phyloP scores from a whole-genome alignment of 2,888 invertebrate genomes.

The Hemithea aestivaria region DNA sequence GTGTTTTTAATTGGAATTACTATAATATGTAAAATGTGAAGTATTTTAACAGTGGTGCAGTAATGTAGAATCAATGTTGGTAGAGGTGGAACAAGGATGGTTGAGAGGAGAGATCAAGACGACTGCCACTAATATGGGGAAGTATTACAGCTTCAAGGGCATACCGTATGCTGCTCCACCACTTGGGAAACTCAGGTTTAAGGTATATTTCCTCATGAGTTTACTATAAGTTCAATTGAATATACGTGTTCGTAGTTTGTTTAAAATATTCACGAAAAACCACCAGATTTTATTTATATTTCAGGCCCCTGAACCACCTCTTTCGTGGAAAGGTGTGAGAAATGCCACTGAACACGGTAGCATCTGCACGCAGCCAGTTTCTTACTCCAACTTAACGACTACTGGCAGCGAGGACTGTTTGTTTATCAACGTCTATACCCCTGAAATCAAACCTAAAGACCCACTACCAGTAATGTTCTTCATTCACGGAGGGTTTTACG shows the following conservation, averaged over 20 bases:
- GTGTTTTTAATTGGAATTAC: no score
- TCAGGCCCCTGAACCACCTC: slow-evolving; percentile 44
- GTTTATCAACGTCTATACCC: slow-evolving; percentile 47
- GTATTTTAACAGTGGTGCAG: not conserved
- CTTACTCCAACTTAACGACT: slow-evolving; percentile 6
- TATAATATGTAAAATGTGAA: no score
- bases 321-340: slow-evolving; percentile 47
- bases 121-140: slow-evolving; percentile 26
- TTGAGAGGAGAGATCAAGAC: slow-evolving; percentile 36
- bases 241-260: no score
- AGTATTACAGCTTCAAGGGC: slow-evolving; percentile 53
- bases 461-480: slow-evolving; percentile 45
- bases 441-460: slow-evolving; percentile 22
- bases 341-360: slow-evolving; percentile 45
- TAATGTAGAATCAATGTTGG: slow-evolving; percentile 2
- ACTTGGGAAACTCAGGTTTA: slow-evolving; percentile 63
- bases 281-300: slow-evolving; percentile 9
- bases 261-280: no score
- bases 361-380: slow-evolving; percentile 38
- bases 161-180: slow-evolving; percentile 75
- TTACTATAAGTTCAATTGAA: no score
- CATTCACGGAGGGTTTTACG: slow-evolving; percentile 45
- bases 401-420: slow-evolving; percentile 48
- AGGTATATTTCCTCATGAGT: no score
- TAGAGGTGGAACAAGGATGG: slow-evolving; percentile 39